phyloP scores from a whole-genome alignment of 2,113 vertebrate species.

The Eretmodus cyanostictus region DNA sequence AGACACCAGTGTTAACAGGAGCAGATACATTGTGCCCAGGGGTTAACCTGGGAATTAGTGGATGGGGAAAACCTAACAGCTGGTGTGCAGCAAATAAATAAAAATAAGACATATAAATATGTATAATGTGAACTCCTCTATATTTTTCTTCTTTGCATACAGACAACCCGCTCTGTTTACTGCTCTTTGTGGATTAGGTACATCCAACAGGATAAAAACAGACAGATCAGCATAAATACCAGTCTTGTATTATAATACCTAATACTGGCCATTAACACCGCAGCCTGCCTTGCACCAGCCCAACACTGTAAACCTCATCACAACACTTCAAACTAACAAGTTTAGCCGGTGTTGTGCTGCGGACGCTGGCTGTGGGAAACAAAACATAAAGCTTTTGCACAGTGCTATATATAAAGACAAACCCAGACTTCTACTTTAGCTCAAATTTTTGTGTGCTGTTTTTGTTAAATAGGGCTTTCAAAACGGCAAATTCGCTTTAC shows the following conservation, averaged over 20 bases:
- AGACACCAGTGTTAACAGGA: background rate
- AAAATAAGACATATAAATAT: background rate
- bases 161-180: background rate
- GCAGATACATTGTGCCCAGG: fast-evolving
- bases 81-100: background rate
- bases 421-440: background rate
- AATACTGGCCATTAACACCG: background rate
- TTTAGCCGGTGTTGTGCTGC: background rate
- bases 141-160: background rate
- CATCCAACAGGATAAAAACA: background rate
- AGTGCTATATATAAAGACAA: background rate
- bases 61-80: background rate
- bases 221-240: background rate
- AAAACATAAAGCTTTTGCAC: background rate
- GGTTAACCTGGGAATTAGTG: background rate
- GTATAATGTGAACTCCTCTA: background rate
- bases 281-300: background rate
- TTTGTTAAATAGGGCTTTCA: background rate
- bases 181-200: background rate
- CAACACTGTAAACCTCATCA: background rate
- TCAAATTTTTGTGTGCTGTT: background rate
- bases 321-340: background rate
- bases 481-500: background rate
- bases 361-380: background rate
- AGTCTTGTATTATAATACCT: background rate